These are phyloP conservation scores for Sphaerophoria taeniata DNA, from an alignment of 2,888 invertebrate genomes.

Conservation along the genomic window DNA sequence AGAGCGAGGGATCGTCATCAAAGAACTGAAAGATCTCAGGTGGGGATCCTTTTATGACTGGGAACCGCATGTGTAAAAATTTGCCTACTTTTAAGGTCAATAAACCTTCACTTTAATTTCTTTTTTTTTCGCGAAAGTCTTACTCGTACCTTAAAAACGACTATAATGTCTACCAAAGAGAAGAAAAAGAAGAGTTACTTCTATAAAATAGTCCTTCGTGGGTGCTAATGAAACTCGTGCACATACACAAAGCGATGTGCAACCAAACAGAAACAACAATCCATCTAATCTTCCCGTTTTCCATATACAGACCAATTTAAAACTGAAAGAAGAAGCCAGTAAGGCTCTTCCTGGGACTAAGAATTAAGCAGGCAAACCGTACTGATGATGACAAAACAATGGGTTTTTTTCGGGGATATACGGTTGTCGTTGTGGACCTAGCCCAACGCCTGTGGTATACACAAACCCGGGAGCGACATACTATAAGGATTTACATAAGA, in stretches of 20 bases:
- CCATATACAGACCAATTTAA: slow-evolving; percentile 74
- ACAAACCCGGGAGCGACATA: slow-evolving; percentile 41
- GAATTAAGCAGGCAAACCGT: slow-evolving; percentile 27
- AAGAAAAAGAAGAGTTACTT: slow-evolving; percentile 41
- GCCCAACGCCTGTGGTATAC: no score
- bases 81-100: no score
- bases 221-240: slow-evolving; percentile 74
- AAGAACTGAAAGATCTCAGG: no score
- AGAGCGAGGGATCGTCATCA: no score
- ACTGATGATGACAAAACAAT: slow-evolving; percentile 61
- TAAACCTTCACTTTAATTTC: no score
- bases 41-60: no score
- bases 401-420: slow-evolving; percentile 29
- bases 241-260: slow-evolving; percentile 70
- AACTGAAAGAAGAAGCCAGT: slow-evolving; percentile 63
- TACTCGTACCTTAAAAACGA: slow-evolving; percentile 20
- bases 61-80: no score
- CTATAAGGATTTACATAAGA: slow-evolving; percentile 70
- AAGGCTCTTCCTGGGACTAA: no score
- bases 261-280: slow-evolving; percentile 74
- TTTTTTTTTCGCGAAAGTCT: no score
- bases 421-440: no score
- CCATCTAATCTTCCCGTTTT: slow-evolving; percentile 70
- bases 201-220: slow-evolving; percentile 54
- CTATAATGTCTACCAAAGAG: slow-evolving; percentile 47